A percentile compares a stretch with the other conserved stretches of the same genome.
Evolutionary conservation across 2,113 vertebrate species (phyloP).

Genomic region (Dasyornis broadbenti): DNA sequence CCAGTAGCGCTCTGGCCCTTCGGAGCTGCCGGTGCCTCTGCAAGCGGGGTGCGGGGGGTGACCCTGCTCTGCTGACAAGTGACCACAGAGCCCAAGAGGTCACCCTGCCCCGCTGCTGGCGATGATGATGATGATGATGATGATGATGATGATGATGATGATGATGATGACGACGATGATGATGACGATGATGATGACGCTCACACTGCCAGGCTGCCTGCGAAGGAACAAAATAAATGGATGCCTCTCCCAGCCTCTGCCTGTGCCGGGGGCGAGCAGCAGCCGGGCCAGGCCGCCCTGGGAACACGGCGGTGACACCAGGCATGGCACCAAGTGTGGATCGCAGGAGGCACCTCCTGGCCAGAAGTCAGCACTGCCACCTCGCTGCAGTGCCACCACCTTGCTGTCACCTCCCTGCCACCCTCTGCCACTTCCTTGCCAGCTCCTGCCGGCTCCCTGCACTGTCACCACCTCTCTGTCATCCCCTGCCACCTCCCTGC

Average conservation of each 20-base stretch:
- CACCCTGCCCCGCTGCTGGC: not conserved
- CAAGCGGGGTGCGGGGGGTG: accelerated
- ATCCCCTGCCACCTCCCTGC: not conserved
- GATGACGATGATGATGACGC: accelerated
- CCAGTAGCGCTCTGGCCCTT: accelerated
- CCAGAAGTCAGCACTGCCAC: not conserved
- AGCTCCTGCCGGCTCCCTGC: not conserved
- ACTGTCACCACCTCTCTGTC: not conserved
- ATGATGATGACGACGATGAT: accelerated
- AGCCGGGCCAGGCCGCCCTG: not conserved
- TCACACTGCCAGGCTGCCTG: not conserved
- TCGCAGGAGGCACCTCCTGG: not conserved
- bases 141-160: not conserved
- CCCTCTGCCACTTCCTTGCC: not conserved
- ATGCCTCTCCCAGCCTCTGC: accelerated
- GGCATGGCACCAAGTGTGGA: accelerated
- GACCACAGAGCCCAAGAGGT: not conserved
- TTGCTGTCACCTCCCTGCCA: not conserved
- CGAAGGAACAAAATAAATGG: not conserved
- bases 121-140: accelerated
- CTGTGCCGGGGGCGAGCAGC: not conserved
- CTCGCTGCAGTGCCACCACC: not conserved
- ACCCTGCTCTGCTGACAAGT: accelerated
- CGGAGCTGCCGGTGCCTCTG: not conserved
- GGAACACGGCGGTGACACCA: not conserved